Evolutionary conservation across 2,113 vertebrate species (phyloP), one percentile per base, ranked within the genome.

Genomic region (Steatornis caripensis): DNA sequence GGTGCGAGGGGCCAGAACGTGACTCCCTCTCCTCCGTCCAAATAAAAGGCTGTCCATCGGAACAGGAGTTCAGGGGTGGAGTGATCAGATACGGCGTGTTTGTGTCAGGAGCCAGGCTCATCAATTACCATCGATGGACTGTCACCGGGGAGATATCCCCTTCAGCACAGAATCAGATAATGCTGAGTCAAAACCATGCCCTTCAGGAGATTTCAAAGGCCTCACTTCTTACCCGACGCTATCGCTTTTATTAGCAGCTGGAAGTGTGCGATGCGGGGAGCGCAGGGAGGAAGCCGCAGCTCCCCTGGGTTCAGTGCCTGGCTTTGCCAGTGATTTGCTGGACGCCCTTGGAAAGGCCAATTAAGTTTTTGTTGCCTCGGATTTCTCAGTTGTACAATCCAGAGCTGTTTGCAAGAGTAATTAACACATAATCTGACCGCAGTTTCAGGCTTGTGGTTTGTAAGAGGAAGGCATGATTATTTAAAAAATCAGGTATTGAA

Each of bases 341-440:
- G 89, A 91, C 95, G 91, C 70, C 91, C 96, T 95, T 91, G 95
- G 83, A 97, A 95, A 95, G 96, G 91, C 93, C 91, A 95, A 91
- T 95, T 96, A 95, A 80, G 66, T 53, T 91, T 87, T 46, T 75
- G 55, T 77, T 87, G 81, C 93, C 78, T 96, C 12, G 6, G 81
- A 89, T 95, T 91, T 95, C 91, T 94, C 87, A 74, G 84, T 30
- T 84, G 80, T 72, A 54, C 87, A 39, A 97, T 79, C 82, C 87
- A 66, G 93, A 93, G 89, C 89, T 43, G 58, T 71, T 82, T 17
- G 3, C 65, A 20, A 77, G 92, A 57, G 8, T 93, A 95, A 95
- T 97, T 97, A 95, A 93, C 89, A 90, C 77, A 37, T 78, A 81
- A 71, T 64, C 86, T 83, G 81, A 91, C 77, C 10, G 7, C 62